Conservation (phyloP, 2,797 vertebrate species). For the Channa striata region DNA sequence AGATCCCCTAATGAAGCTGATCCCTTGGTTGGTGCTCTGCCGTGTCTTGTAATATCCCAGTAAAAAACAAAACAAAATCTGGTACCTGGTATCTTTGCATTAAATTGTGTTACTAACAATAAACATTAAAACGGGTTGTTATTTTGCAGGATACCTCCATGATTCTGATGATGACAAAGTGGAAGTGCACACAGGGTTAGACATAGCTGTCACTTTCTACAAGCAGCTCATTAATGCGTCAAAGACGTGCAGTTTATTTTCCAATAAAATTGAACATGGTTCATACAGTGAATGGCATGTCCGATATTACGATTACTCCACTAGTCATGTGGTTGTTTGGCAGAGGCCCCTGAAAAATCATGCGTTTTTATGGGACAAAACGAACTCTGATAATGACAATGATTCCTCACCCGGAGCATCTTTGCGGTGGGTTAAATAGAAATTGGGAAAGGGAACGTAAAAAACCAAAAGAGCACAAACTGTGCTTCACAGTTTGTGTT, state of each 20-base stretch:
- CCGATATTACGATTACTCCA: not conserved
- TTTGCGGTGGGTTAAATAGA: not conserved
- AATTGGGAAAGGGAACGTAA: not conserved
- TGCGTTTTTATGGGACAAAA: not conserved
- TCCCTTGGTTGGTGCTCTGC: conserved; percentile 36
- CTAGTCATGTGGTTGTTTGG: conserved; percentile 8
- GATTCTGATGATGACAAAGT: conserved; percentile 13
- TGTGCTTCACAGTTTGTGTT: not conserved
- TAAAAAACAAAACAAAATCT: not conserved
- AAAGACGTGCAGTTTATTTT: not conserved
- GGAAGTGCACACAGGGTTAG: conserved; percentile 9
- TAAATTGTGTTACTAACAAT: not conserved
- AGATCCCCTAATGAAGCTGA: conserved; percentile 55
- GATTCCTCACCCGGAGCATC: no score
- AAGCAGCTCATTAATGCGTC: conserved; percentile 19
- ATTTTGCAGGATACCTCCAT: not conserved
- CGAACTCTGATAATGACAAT: no score
- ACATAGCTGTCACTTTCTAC: conserved; percentile 19
- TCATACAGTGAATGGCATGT: not conserved
- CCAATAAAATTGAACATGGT: not conserved
- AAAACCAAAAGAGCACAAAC: not conserved
- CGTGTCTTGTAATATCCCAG: not conserved
- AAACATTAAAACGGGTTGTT: conserved; percentile 31
- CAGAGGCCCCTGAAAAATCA: not conserved
- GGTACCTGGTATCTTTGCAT: not conserved